Evolutionary conservation across 1,140 invertebrate species (phyloP).

Genomic region (Wasmannia auropunctata): DNA sequence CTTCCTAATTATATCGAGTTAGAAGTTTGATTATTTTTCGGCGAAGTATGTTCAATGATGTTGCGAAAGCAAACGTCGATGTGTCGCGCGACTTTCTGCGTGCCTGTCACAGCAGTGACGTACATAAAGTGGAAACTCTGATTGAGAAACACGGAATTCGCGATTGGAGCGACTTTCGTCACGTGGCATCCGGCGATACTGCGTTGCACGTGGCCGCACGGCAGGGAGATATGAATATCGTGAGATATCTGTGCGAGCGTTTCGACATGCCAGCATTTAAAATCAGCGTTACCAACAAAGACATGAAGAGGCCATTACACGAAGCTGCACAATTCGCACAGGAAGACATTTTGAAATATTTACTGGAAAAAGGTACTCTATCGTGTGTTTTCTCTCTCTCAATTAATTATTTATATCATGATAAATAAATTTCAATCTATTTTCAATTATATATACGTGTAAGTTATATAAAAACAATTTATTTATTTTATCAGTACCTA

Average conservation of each 20-base stretch:
- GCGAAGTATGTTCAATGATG: not conserved
- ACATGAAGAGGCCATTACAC: slow-evolving; percentile 79
- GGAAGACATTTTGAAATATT: slow-evolving; percentile 72
- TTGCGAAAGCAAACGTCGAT: not conserved
- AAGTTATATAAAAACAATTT: not conserved
- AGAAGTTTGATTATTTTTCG: not conserved
- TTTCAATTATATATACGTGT: not conserved
- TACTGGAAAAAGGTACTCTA: slow-evolving; percentile 73
- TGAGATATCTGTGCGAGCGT: slow-evolving; percentile 75
- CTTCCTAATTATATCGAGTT: not conserved
- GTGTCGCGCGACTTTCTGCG: slow-evolving; percentile 71
- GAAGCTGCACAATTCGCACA: slow-evolving; percentile 79
- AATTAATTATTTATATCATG: not conserved
- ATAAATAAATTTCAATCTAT: not conserved
- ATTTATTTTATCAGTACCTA: not conserved
- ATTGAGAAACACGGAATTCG: slow-evolving; percentile 50
- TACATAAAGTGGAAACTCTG: slow-evolving; percentile 64
- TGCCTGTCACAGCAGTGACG: slow-evolving; percentile 72
- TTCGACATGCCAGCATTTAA: slow-evolving; percentile 66
- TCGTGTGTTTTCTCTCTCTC: not conserved
- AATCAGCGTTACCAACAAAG: slow-evolving; percentile 76
- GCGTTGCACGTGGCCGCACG: slow-evolving; percentile 78
- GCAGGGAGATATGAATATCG: slow-evolving; percentile 75
- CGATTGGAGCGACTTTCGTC: slow-evolving; percentile 77
- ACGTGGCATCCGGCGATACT: slow-evolving; percentile 77